Evolutionary conservation across 1,140 invertebrate species (phyloP).

Genomic region (Nephila pilipes): DNA sequence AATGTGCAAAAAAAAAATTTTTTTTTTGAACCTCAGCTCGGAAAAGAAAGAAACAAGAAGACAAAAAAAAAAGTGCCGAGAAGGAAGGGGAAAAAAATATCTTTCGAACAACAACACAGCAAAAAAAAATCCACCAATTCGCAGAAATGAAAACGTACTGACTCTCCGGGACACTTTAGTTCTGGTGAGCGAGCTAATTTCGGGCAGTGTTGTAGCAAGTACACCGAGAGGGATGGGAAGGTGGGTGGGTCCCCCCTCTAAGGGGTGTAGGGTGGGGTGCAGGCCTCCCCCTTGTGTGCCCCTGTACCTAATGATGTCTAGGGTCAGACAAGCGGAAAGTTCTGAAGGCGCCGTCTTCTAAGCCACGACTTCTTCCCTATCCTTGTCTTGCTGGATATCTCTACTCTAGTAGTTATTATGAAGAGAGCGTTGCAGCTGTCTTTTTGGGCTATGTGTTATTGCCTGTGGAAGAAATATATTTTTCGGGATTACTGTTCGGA

Average conservation of each 20-base stretch:
- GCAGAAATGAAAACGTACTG: constrained; percentile 63
- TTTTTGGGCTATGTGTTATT: not conserved
- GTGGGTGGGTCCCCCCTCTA: not conserved
- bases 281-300: constrained; percentile 50
- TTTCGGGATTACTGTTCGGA: too few relatives aligned
- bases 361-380: not conserved
- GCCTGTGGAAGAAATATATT: not conserved
- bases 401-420: constrained; percentile 1
- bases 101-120: not conserved
- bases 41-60: not conserved
- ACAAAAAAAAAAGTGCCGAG: not conserved
- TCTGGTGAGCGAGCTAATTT: constrained; percentile 72
- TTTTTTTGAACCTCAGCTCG: not conserved
- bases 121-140: constrained; percentile 50
- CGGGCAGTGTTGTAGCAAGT: constrained; percentile 44
- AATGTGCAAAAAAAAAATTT: not conserved
- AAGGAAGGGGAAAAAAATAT: constrained; percentile 38
- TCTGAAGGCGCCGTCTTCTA: constrained; percentile 68
- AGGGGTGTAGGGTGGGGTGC: not conserved
- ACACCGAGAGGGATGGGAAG: not conserved
- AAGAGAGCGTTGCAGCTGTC: not conserved
- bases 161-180: constrained; percentile 21
- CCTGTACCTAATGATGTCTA: constrained; percentile 73
- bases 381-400: constrained; percentile 24
- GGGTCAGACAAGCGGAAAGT: constrained; percentile 76